Percentiles rank a stretch among this genome's conserved stretches.
Conservation (phyloP, 2,797 vertebrate species). For the Sternotherus odoratus region DNA sequence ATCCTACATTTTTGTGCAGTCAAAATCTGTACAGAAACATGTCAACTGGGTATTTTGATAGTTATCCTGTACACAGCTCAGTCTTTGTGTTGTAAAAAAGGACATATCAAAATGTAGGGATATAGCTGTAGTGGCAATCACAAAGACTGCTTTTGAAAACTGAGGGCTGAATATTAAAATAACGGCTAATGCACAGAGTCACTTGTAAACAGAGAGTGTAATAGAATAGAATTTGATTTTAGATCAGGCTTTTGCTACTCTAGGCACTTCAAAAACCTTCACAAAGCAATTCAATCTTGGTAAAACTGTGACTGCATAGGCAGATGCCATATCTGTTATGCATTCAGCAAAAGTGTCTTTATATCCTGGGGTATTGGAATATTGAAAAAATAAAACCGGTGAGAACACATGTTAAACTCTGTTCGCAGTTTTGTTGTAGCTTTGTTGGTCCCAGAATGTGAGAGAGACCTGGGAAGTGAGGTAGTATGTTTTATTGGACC, state of each 20-base stretch:
- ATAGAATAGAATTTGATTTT: not conserved
- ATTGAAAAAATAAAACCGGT: rapidly evolving
- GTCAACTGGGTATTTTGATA: not conserved
- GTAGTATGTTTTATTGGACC: not conserved
- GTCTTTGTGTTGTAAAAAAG: not conserved
- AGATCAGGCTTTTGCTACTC: not conserved
- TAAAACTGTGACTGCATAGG: not conserved
- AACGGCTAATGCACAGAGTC: not conserved
- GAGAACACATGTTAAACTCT: not conserved
- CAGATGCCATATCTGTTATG: not conserved
- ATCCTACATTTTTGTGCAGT: not conserved
- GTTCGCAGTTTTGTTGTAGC: not conserved
- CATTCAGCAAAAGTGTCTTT: not conserved
- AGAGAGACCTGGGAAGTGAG: rapidly evolving
- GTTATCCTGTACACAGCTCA: not conserved
- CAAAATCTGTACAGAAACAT: not conserved
- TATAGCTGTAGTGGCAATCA: not conserved
- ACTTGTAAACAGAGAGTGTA: not conserved
- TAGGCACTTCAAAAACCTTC: not conserved
- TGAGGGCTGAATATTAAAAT: not conserved
- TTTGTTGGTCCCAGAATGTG: not conserved
- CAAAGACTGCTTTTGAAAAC: not conserved
- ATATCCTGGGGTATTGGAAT: not conserved
- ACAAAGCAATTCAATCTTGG: not conserved
- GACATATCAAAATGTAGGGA: not conserved